These are phyloP conservation scores for Steatocranus sp. DNA, from an alignment of 2,797 vertebrate genomes.

Conservation along the genomic window DNA sequence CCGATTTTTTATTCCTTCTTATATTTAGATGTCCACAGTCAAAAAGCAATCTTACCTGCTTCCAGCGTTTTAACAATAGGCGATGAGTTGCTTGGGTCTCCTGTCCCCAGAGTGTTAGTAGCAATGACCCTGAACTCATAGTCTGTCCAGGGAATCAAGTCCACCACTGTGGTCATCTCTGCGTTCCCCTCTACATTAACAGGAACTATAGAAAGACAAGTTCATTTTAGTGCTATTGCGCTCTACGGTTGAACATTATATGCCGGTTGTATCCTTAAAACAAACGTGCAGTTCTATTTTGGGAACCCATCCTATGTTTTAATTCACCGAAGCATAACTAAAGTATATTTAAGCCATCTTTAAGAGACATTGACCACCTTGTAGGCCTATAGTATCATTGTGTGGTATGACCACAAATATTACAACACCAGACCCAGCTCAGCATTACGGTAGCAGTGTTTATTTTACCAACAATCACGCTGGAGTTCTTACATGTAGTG, in stretches of 20 bases:
- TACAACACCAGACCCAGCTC: neutral
- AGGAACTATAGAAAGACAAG: conserved; percentile 73
- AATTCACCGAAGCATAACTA: neutral
- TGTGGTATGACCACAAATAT: conserved; percentile 6
- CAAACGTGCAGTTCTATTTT: conserved; percentile 16
- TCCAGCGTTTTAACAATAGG: conserved; percentile 83
- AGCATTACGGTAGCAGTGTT: conserved; percentile 13
- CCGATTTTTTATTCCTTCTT: neutral
- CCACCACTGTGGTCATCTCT: conserved; percentile 83
- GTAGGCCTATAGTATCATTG: conserved; percentile 5
- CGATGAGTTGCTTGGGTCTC: conserved; percentile 88
- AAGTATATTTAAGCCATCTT: conserved; percentile 21
- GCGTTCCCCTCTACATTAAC: conserved; percentile 88
- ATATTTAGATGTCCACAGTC: neutral
- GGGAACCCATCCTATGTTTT: conserved; percentile 2
- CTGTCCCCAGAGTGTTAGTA: conserved; percentile 89
- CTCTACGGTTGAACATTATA: neutral
- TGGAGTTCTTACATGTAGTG: conserved; percentile 82
- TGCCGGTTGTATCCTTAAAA: neutral
- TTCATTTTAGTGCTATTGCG: neutral
- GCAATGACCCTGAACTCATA: conserved; percentile 96
- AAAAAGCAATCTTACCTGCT: conserved; percentile 73
- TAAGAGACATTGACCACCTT: conserved; percentile 8
- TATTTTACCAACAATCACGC: conserved; percentile 5
- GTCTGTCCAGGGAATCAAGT: conserved; percentile 92